Base-by-base conservation (phyloP, 2,797 vertebrate species). In the Loris lydekkerianus region DNA sequence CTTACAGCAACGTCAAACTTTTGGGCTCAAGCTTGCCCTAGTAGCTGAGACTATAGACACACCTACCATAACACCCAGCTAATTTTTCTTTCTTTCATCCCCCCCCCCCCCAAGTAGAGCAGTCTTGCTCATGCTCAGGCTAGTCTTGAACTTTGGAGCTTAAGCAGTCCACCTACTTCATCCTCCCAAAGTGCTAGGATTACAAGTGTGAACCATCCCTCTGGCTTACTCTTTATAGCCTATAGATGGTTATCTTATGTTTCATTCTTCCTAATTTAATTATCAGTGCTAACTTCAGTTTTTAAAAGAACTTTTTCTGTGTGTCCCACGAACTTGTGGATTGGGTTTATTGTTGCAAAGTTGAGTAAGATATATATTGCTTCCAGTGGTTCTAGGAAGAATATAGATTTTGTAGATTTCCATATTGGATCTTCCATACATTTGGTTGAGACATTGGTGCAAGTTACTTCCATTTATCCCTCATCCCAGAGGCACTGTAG, bases 291-390 rank as follows among this genome's bases (percentile, higher is more conserved):
- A 69, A 93, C 29, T 83, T 95, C 27, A 75, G 4, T 93, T 91
- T 95, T 86, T 40, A 82, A 76, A 73, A 83, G 46, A 84, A 63
- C 4, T 6, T 84, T 95, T 91, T 63, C 11, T 84, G 4, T 88
- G 43, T 96, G 72, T 92, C 18, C 10, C 10, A 15, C 82, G 25
- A 72, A 73, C 9, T 75, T 60, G 23, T 91, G n/a, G 56, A 89
- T 85, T 96, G 13, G 46, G n/a, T 92, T 87, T 90, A 82, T 96
- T 80, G 72, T 96, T 93, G 34, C 6, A 73, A 31, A 81, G 7
- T 92, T 89, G 29, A 91, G 4, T 88, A 49, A 84, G 75, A 87
- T 65, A 91, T 67, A 58, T 60, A 60, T 75, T 83, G 76, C 67
- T 89, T 82, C 43, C 80, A 56, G 46, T 86, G 61, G 21, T 87